Base-by-base conservation (phyloP, 2,888 invertebrate species). In the Drosophila nr. medialis region DNA sequence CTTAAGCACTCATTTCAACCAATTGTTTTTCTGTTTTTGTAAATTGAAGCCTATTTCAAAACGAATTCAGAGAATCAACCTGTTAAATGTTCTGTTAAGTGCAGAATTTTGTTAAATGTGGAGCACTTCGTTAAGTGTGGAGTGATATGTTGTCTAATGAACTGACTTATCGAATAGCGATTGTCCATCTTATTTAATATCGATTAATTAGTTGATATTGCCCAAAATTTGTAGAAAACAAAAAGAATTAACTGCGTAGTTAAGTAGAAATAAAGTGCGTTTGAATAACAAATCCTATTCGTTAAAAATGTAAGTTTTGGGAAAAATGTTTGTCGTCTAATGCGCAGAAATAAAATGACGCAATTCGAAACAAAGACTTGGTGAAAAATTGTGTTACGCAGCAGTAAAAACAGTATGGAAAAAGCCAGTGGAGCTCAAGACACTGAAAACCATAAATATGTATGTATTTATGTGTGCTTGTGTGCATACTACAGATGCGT, bases 171-270 rank as follows among this genome's bases (percentile, higher is more conserved):
- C 75, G 71, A 49, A 30, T 51, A 49, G 18, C 63, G 75, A 63
- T 56, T 60, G n/a, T n/a, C 38, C n/a, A 42, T 48, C 56, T 8
- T 40, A 64, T 63, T 60, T n/a, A 45, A 27, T 29, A 75, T 71
- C 75, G 75, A 75, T 56, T 60, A 61, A 13, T 49, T 32, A 64
- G 76, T 77, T 77, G 63, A 73, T 77, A 65, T 77, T 77, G 69
- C 68, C 65, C 61, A 77, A 70, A 71, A 62, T 64, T 77, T 24
- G 56, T 71, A 72, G 72, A 77, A 74, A 78, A 78, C 75, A 79
- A 72, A 80, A 83, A 71, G 79, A 70, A 78, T 73, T 81, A 72
- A 78, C 84, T 84, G 84, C 84, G 84, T 87, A 84, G 85, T 84
- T 84, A 60, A 75, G 65, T 59, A 64, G 55, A 74, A 78, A 82